Evolutionary conservation across 92 coral and sea anemone species (phyloP), one percentile per base, ranked within the genome.

Genomic region (Heliopora coerulea): DNA sequence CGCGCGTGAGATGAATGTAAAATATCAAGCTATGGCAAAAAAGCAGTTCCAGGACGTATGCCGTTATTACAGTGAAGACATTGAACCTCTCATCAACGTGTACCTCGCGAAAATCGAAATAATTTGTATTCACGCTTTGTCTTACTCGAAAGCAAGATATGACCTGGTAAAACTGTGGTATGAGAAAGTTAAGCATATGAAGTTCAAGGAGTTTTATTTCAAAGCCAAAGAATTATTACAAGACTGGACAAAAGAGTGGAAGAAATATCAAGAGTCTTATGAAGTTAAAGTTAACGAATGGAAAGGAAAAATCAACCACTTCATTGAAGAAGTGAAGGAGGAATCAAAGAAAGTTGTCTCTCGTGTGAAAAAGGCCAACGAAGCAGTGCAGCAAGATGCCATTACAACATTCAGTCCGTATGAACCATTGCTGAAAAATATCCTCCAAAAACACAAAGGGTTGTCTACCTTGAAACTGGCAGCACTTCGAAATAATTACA

Each of bases 151-250:
- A 14, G 19, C 42, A 0, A 50, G 57, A 31, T 70, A 66, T 31
- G 75, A 20, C 8, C 76, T 79, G 15, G 34, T 86, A 59, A 63
- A 77, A 40, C 83, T 81, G 59, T 78, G 72, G 86, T 79, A 88
- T 77, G 87, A 80, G 19, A 78, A 79, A 8, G 78, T 90, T 35
- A 95, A 84, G 56, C 74, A 78, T 54, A 86, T 86, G 91, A 95
- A 91, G 59, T 85, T 95, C 23, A 86, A 84, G 24, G 99, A 95
- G 59, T 72, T 90, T 61, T 70, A 70, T 40, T 3, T 13, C 32
- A 52, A 54, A 17, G 63, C 37, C 24, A 30, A 1, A 11, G 30
- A 30, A 49, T 15, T 23, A 20, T 28, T 70, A 18, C 14, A 23
- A 24, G 35, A 52, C 23, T 52, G 19, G 58, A 23, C 27, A 27